These are phyloP conservation scores for Notodonta dromedarius DNA, from an alignment of 2,888 invertebrate genomes.

Conservation along the genomic window DNA sequence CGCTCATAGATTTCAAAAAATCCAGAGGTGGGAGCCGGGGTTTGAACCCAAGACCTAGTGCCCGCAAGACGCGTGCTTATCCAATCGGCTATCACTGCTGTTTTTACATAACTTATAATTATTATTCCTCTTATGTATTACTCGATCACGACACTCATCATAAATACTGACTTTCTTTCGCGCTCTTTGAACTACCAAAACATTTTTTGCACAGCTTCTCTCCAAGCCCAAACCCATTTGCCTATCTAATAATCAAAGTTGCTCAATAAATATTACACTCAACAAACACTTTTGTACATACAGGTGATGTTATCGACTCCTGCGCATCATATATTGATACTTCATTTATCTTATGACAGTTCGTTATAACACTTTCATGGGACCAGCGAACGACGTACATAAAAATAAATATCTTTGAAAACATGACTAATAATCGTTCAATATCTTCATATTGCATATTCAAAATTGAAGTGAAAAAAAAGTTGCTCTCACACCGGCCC, in stretches of 20 bases:
- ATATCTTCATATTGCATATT: slow-evolving; percentile 79
- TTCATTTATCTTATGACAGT: slow-evolving; percentile 55
- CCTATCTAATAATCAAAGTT: neutral
- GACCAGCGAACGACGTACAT: slow-evolving; percentile 51
- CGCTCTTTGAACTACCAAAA: slow-evolving; percentile 1
- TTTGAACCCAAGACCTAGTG: no score
- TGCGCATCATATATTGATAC: slow-evolving; percentile 29
- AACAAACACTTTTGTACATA: slow-evolving; percentile 2
- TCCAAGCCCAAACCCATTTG: slow-evolving; percentile 9
- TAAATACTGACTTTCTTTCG: neutral
- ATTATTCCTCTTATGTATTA: neutral
- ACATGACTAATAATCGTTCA: slow-evolving; percentile 76
- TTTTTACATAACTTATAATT: neutral
- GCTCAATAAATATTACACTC: neutral
- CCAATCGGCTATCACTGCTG: no score
- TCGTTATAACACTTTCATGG: slow-evolving; percentile 57
- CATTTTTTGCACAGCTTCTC: slow-evolving; percentile 3
- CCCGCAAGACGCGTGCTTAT: no score
- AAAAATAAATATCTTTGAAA: slow-evolving; percentile 56
- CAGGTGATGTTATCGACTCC: slow-evolving; percentile 20
- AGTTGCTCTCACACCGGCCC: slow-evolving; percentile 63
- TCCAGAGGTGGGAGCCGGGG: no score
- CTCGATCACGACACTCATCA: neutral
- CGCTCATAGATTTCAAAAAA: no score
- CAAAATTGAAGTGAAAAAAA: slow-evolving; percentile 60